A percentile compares a stretch with the other conserved stretches of the same genome.
Evolutionary conservation across 2,888 invertebrate genomes (phyloP).

Genomic region (Philereme transversata): DNA sequence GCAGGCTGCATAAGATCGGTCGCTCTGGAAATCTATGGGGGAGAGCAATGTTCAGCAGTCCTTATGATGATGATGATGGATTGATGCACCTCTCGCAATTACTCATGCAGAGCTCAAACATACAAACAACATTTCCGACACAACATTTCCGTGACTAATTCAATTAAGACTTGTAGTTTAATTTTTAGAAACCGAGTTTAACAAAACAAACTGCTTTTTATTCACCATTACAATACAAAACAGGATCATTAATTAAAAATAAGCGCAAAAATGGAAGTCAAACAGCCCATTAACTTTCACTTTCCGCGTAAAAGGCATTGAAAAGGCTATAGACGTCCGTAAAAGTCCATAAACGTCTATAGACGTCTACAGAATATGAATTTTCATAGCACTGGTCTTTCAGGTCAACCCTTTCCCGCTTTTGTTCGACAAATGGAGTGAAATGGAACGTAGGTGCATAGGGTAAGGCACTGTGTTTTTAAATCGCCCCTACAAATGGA

Average conservation of each 20-base stretch:
- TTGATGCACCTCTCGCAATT: no score
- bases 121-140: no score
- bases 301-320: constrained; percentile 27
- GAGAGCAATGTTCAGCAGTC: no score
- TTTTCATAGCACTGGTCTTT: constrained; percentile 32
- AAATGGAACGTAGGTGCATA: constrained; percentile 33
- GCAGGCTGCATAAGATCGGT: no score
- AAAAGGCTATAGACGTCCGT: constrained; percentile 15
- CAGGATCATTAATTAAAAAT: constrained; percentile 37
- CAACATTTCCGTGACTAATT: no score
- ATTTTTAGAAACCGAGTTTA: no score
- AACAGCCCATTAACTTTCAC: constrained; percentile 37
- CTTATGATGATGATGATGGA: no score
- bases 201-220: constrained; percentile 12
- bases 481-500: constrained; percentile 6
- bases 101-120: no score
- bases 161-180: no score
- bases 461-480: constrained; percentile 9
- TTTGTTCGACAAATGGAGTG: constrained; percentile 44
- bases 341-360: not conserved
- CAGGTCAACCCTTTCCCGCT: constrained; percentile 42
- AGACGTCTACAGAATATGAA: constrained; percentile 25
- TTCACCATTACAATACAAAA: constrained; percentile 23
- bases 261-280: constrained; percentile 34
- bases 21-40: no score